These are phyloP conservation scores for Paramacrobiotus metropolitanus DNA, from an alignment of 1,140 invertebrate species.

Conservation along the genomic window DNA sequence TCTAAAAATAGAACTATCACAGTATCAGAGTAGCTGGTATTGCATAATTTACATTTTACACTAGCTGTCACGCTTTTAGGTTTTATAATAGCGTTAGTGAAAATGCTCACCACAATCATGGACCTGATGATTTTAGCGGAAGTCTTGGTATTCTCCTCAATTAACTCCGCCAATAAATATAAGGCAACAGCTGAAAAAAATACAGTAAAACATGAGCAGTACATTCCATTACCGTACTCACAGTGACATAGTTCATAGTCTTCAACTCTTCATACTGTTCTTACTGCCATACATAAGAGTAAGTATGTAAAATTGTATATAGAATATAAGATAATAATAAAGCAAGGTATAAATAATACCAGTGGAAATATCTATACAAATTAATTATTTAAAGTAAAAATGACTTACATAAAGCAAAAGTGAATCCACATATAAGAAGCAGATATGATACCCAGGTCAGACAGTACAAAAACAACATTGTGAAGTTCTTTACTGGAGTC, in stretches of 20 bases:
- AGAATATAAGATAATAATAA: neutral
- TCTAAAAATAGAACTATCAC: neutral
- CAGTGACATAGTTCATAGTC: neutral
- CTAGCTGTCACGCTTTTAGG: neutral
- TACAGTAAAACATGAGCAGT: neutral
- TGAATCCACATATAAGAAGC: neutral
- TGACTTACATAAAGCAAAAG: neutral
- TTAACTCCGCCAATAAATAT: neutral
- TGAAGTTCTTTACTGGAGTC: no score
- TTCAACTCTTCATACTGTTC: neutral
- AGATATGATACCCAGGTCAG: neutral
- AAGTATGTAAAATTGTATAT: neutral
- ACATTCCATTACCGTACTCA: neutral
- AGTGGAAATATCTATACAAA: neutral
- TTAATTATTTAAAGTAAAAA: no score
- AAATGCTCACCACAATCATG: neutral
- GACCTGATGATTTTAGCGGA: neutral
- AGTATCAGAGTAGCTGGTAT: neutral
- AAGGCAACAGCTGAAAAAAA: neutral
- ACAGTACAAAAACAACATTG: neutral
- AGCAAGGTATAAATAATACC: neutral
- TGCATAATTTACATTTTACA: neutral
- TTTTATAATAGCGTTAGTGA: neutral
- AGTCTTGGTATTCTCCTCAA: neutral
- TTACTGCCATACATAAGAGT: neutral